Conservation (phyloP, 2,797 vertebrate genomes). For the Helostoma temminkii region DNA sequence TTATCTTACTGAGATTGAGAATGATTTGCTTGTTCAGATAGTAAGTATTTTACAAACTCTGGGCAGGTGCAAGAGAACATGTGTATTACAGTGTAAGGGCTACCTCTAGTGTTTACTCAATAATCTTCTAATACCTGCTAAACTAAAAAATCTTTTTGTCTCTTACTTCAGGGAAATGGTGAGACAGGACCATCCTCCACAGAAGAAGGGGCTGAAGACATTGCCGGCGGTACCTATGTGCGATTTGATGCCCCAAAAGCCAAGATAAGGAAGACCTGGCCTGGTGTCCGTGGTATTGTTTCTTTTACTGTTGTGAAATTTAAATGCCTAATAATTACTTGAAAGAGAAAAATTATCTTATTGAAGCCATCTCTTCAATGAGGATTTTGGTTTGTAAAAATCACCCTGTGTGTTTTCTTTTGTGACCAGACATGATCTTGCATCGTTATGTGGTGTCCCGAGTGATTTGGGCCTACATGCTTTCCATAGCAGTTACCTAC, state of each 20-base stretch:
- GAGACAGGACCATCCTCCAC: conserved; percentile 69
- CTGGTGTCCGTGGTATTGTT: conserved; percentile 88
- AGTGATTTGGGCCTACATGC: conserved; percentile 97
- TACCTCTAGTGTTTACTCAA: too few species aligned
- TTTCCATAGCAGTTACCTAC: conserved; percentile 96
- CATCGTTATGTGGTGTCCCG: conserved; percentile 94
- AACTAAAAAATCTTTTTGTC: not conserved
- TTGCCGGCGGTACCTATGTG: conserved; percentile 87
- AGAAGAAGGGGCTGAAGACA: conserved; percentile 84
- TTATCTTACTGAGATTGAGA: not conserved
- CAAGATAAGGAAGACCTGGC: conserved; percentile 90
- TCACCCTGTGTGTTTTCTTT: conserved; percentile 1
- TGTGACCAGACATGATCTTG: conserved; percentile 90
- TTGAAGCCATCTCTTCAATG: not conserved
- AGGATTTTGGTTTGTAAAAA: conserved; percentile 6
- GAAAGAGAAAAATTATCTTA: conserved; percentile 8
- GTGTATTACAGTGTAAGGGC: too few species aligned
- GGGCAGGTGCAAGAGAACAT: too few species aligned
- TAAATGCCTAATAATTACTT: conserved; percentile 21
- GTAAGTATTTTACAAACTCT: too few species aligned
- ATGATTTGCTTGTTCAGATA: not conserved
- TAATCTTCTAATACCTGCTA: not conserved
- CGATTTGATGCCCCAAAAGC: conserved; percentile 91
- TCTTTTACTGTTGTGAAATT: conserved; percentile 15
- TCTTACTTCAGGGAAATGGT: conserved; percentile 87